Percentiles rank a stretch among this genome's conserved stretches.
These are phyloP conservation scores for Pholis gunnellus DNA, from an alignment of 2,113 vertebrate species.

Conservation along the genomic window DNA sequence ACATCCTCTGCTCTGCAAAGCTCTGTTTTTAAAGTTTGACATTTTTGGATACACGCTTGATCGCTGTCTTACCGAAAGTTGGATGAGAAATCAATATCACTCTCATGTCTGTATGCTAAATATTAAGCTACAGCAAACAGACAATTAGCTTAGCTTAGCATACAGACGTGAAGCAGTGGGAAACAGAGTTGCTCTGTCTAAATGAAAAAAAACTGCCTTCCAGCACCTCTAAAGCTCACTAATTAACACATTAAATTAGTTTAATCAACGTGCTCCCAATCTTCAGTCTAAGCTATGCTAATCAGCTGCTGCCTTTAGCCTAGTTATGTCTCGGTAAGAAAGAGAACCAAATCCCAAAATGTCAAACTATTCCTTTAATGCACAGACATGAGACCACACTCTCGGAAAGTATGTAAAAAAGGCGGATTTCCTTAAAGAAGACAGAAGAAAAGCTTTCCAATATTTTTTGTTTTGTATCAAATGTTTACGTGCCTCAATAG, in stretches of 20 bases:
- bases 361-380: not conserved
- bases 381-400: not conserved
- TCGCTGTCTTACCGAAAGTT: not conserved
- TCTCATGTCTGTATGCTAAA: not conserved
- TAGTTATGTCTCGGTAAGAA: not conserved
- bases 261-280: not conserved
- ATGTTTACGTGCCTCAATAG: conserved; percentile 3
- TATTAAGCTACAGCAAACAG: not conserved
- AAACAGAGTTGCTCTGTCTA: not conserved
- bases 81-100: not conserved
- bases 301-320: not conserved
- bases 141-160: not conserved
- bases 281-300: not conserved
- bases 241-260: not conserved
- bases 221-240: not conserved
- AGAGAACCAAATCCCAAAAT: not conserved
- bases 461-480: conserved; percentile 6
- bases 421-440: not conserved
- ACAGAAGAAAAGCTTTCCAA: not conserved
- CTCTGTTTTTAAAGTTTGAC: not conserved
- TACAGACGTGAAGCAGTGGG: not conserved
- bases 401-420: not conserved
- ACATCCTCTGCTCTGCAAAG: not conserved
- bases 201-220: too few relatives aligned
- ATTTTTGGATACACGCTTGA: not conserved